Evolutionary conservation across 1,140 invertebrate genomes (phyloP).

Genomic region (Drosophila erecta): DNA sequence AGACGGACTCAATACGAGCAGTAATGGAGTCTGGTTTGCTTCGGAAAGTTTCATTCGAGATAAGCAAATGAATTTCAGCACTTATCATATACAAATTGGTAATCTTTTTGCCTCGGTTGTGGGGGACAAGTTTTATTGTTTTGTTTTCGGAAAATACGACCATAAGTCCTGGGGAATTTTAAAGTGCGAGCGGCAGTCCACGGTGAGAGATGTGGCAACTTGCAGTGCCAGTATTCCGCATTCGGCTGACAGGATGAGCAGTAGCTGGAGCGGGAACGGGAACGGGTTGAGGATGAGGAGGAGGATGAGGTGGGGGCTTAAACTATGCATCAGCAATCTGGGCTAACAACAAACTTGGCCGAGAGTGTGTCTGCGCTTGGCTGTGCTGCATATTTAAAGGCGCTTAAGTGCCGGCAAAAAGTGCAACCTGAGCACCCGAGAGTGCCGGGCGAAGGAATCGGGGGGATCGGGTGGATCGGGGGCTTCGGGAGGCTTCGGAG

Average conservation of each 20-base stretch:
- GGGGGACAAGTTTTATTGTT: slow-evolving; percentile 31
- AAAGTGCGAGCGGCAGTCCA: slow-evolving; percentile 13
- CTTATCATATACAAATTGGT: slow-evolving; percentile 41
- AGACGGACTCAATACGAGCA: slow-evolving; percentile 10
- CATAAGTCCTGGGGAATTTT: slow-evolving; percentile 41
- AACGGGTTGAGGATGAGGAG: background rate
- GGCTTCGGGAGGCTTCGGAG: slow-evolving; percentile 1
- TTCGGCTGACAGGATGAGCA: slow-evolving; percentile 10
- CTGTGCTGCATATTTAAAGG: slow-evolving; percentile 77
- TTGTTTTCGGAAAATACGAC: slow-evolving; percentile 39
- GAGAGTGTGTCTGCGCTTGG: slow-evolving; percentile 39
- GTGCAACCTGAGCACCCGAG: slow-evolving; percentile 51
- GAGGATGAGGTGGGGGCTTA: slow-evolving; percentile 12
- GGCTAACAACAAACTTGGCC: slow-evolving; percentile 56
- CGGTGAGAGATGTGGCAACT: background rate
- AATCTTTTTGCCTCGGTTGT: slow-evolving; percentile 15
- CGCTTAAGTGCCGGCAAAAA: slow-evolving; percentile 76
- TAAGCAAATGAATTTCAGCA: slow-evolving; percentile 47
- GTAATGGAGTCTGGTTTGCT: slow-evolving; percentile 43
- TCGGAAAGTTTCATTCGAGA: slow-evolving; percentile 17
- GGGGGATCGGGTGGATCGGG: no score
- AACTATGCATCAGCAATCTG: slow-evolving; percentile 49
- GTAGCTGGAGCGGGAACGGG: no score
- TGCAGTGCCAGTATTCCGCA: slow-evolving; percentile 4
- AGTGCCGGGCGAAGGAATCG: slow-evolving; percentile 2